Conservation (phyloP, 2,797 vertebrate genomes). For the Cossypha niveicapilla region DNA sequence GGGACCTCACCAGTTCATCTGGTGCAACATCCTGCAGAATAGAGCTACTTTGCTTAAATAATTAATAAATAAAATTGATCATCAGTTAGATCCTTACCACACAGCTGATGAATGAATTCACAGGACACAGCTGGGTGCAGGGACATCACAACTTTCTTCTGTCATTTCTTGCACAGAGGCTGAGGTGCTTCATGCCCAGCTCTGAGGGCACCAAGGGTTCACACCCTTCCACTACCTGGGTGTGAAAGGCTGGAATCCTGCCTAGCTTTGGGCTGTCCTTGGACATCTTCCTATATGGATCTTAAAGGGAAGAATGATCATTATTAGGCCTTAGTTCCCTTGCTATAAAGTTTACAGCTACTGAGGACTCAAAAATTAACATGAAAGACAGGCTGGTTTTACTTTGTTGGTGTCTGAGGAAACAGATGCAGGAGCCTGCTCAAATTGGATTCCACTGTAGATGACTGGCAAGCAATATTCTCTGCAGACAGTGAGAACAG, state of each 20-base stretch:
- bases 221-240: too few relatives aligned
- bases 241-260: neutral
- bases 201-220: neutral
- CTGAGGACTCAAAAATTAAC: neutral
- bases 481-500: neutral
- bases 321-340: neutral
- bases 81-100: neutral
- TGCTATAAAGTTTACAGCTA: neutral
- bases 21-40: neutral
- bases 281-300: neutral
- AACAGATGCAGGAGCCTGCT: neutral
- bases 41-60: neutral
- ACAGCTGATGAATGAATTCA: neutral
- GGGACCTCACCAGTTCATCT: neutral
- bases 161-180: neutral
- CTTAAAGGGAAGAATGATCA: neutral
- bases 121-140: neutral
- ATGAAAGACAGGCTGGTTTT: neutral
- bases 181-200: neutral
- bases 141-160: neutral
- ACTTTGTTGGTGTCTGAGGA: neutral
- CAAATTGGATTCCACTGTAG: neutral
- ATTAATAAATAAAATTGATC: neutral
- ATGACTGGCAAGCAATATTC: conserved; percentile 5
- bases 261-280: neutral